A percentile compares a stretch with the other conserved stretches of the same genome.
Conservation (phyloP, 2,113 vertebrate species). For the Sterrhoptilus dennistouni region DNA sequence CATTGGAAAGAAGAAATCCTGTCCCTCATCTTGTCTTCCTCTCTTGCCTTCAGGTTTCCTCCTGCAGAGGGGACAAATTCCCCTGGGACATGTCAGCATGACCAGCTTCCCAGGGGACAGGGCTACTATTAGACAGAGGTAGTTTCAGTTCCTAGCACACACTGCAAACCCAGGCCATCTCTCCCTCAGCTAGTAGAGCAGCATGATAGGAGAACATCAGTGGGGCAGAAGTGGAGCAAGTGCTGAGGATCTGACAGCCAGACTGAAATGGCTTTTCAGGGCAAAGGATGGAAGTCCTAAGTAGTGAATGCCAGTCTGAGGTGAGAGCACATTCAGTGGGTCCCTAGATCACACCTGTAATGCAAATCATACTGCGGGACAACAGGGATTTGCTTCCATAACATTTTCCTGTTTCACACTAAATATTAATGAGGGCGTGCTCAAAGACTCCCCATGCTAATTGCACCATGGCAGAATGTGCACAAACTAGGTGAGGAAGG, state of each 20-base stretch:
- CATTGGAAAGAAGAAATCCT: neutral
- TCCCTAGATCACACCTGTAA: neutral
- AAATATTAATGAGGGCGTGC: neutral
- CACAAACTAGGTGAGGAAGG: neutral
- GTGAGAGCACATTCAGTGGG: neutral
- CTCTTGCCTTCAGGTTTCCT: neutral
- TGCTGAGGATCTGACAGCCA: neutral
- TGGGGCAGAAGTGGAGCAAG: neutral
- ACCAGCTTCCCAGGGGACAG: neutral
- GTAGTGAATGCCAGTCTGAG: neutral
- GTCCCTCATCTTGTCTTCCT: neutral
- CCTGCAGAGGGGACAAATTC: neutral
- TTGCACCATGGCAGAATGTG: neutral
- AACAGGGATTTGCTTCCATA: neutral
- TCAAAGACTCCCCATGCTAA: neutral
- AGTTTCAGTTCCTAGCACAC: neutral
- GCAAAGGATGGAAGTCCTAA: neutral
- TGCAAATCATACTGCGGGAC: neutral
- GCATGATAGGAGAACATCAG: neutral
- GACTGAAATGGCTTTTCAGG: neutral
- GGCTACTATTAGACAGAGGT: neutral
- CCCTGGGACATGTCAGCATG: neutral
- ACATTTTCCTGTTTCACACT: neutral
- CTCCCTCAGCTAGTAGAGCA: fast-evolving
- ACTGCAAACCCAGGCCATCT: neutral